A percentile compares a stretch with the other conserved stretches of the same genome.
Conservation (phyloP, 2,888 invertebrate genomes). For the Aricia artaxerxes region DNA sequence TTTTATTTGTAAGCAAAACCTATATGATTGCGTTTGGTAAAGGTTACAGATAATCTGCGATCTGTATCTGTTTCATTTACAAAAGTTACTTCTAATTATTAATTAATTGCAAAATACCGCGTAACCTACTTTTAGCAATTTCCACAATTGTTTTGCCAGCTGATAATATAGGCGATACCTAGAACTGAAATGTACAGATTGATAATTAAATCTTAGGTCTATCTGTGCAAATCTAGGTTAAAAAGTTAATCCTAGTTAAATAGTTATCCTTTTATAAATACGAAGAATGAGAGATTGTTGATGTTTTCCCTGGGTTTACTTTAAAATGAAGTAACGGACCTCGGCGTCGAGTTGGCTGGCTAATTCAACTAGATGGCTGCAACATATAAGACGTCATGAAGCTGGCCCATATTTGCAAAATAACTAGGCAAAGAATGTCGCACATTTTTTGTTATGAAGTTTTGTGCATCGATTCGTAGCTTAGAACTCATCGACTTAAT, state of each 20-base stretch:
- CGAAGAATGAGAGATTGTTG: too few species aligned
- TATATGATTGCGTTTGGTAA: constrained; percentile 7
- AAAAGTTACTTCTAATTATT: constrained; percentile 29
- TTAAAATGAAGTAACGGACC: too few species aligned
- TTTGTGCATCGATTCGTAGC: too few species aligned
- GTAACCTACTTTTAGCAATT: constrained; percentile 8
- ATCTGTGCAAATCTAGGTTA: background rate
- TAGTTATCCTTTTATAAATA: background rate
- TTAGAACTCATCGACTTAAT: too few species aligned
- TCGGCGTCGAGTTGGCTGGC: too few species aligned
- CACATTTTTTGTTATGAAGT: too few species aligned
- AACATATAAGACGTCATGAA: too few species aligned
- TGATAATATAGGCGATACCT: background rate
- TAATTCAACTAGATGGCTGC: too few species aligned
- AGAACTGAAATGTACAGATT: background rate
- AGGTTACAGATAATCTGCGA: constrained; percentile 21
- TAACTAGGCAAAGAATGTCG: too few species aligned
- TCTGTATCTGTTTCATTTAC: constrained; percentile 10
- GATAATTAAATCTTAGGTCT: background rate
- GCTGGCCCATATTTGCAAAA: too few species aligned
- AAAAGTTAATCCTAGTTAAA: background rate
- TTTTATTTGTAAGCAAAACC: background rate
- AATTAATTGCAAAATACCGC: constrained; percentile 13
- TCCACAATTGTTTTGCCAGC: background rate
- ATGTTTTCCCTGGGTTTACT: too few species aligned